Evolutionary conservation across 2,797 vertebrate genomes (phyloP).

Genomic region (Anabas testudineus): DNA sequence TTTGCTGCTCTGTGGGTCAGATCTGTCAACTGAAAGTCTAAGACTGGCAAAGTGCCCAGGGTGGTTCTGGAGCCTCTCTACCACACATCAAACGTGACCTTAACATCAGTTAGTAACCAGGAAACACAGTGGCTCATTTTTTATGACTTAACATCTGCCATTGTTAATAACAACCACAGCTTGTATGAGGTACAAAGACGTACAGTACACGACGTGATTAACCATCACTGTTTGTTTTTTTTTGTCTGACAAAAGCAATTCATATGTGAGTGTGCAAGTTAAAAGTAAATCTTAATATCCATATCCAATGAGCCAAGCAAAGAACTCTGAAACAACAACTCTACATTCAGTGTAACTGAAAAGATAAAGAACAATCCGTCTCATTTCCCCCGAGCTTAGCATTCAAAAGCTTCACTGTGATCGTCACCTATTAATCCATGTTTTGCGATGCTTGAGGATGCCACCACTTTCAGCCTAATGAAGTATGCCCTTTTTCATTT

Average conservation of each 20-base stretch:
- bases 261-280: constrained; percentile 3
- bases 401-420: constrained; percentile 60
- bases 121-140: constrained; percentile 28
- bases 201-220: constrained; percentile 9
- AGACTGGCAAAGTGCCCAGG: constrained; percentile 52
- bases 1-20: constrained; percentile 46
- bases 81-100: constrained; percentile 52
- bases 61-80: constrained; percentile 45
- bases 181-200: constrained; percentile 8
- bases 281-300: constrained; percentile 14
- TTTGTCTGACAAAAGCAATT: constrained; percentile 2
- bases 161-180: constrained; percentile 10
- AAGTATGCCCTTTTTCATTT: constrained; percentile 66
- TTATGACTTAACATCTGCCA: constrained; percentile 35
- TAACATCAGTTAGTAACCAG: constrained; percentile 30
- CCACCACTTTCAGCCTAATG: constrained; percentile 61
- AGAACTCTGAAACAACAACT: constrained; percentile 19
- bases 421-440: constrained; percentile 65
- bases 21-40: constrained; percentile 50
- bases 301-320: constrained; percentile 5
- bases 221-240: constrained; percentile 3
- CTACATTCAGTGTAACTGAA: constrained; percentile 30
- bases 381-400: constrained; percentile 51
- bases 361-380: constrained; percentile 34
- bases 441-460: constrained; percentile 62